phyloP scores from a whole-genome alignment of 1,140 invertebrate species.

The Bombyx mandarina region DNA sequence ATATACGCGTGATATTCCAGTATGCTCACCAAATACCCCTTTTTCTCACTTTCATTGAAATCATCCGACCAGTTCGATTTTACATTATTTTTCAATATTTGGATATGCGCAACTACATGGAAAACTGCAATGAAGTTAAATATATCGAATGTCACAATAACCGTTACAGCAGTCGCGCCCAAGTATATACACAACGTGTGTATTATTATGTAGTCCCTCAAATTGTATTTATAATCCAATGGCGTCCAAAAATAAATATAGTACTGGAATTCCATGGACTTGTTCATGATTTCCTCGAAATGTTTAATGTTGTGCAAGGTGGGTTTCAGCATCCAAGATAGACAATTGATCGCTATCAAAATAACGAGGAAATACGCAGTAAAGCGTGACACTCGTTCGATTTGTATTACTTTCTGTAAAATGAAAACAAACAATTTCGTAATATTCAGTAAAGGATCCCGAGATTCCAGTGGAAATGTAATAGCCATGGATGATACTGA shows the following conservation, averaged over 20 bases:
- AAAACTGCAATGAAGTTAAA: slow-evolving; percentile 28
- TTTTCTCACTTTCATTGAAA: slow-evolving; percentile 18
- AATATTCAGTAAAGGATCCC: too few species aligned
- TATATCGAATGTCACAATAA: slow-evolving; percentile 24
- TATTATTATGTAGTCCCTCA: slow-evolving; percentile 20
- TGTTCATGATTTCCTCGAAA: slow-evolving; percentile 25
- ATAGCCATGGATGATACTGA: too few species aligned
- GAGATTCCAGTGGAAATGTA: too few species aligned
- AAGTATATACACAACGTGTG: slow-evolving; percentile 9
- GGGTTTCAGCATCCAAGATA: slow-evolving; percentile 23
- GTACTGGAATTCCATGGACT: slow-evolving; percentile 21
- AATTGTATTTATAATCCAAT: slow-evolving; percentile 32
- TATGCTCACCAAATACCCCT: slow-evolving; percentile 17
- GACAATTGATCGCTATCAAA: slow-evolving; percentile 20
- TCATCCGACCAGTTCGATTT: slow-evolving; percentile 15
- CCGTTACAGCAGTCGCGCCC: slow-evolving; percentile 8
- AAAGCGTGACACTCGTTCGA: slow-evolving; percentile 22
- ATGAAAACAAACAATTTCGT: too few species aligned
- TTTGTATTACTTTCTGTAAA: slow-evolving; percentile 25
- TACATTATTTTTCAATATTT: slow-evolving; percentile 28
- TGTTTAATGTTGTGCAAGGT: slow-evolving; percentile 26
- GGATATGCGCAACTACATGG: slow-evolving; percentile 36
- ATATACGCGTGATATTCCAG: slow-evolving; percentile 39
- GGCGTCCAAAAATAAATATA: slow-evolving; percentile 35
- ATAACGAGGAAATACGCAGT: slow-evolving; percentile 22